These are phyloP conservation scores for Sinocyclocheilus grahami DNA, from an alignment of 2,113 vertebrate genomes.

Conservation along the genomic window DNA sequence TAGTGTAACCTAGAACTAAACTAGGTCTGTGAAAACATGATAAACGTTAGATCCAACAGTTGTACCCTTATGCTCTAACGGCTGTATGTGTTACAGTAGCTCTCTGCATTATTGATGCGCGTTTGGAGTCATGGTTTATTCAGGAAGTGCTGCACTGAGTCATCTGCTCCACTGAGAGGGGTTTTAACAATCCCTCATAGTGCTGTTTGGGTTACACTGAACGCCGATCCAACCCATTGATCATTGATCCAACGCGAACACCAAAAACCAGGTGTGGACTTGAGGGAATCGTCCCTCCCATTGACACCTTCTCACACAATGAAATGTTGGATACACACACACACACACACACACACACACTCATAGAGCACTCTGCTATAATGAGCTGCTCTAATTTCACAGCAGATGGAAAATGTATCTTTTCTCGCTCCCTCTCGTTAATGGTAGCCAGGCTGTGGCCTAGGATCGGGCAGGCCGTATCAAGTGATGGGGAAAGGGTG, in stretches of 20 bases:
- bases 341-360: too few relatives aligned
- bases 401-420: constrained; percentile 79
- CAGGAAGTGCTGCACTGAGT: constrained; percentile 16
- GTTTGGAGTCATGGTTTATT: constrained; percentile 59
- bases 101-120: constrained; percentile 59
- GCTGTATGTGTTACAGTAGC: constrained; percentile 43
- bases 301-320: not conserved
- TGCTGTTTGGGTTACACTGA: not conserved
- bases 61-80: not conserved
- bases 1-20: constrained; percentile 38
- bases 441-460: constrained; percentile 23
- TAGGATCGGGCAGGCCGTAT: constrained; percentile 56
- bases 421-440: constrained; percentile 43
- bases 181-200: not conserved
- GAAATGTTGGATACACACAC: constrained; percentile 31
- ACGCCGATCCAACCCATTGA: constrained; percentile 24
- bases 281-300: not conserved
- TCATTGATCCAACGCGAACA: not conserved
- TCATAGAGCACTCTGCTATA: constrained; percentile 71
- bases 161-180: constrained; percentile 22
- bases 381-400: constrained; percentile 79
- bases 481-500: constrained; percentile 67
- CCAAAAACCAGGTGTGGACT: constrained; percentile 3
- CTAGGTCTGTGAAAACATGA: constrained; percentile 4
- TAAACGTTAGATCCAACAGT: not conserved